Evolutionary conservation across 2,113 vertebrate genomes (phyloP), one percentile per base, ranked within the genome.

Genomic region (Salvelinus fontinalis): DNA sequence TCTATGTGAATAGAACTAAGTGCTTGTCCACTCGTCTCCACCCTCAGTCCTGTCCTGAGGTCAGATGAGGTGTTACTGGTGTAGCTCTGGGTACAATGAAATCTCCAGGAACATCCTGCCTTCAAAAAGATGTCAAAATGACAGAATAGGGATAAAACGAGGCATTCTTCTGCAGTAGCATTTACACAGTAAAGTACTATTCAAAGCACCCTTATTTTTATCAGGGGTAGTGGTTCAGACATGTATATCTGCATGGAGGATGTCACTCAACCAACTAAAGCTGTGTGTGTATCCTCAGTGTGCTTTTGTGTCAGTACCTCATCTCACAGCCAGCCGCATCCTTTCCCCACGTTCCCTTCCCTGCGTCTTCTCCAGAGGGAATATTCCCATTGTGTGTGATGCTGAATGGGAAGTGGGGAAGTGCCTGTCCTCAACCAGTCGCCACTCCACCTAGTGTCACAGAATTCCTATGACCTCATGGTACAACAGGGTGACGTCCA

Each of bases 371-470:
- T 78, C 70, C 65, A 51, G 69, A 16, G 72, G 74, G 77, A 80
- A 79, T 68, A 59, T 78, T 22, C 16, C 73, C 11, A 79, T 86
- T 85, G 84, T 83, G 39, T 79, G 48, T 70, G 29, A 31, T 34
- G 39, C 22, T 13, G 48, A 27, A 27, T 39, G 73, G 76, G 73
- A 79, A 76, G 70, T 73, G 62, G 59, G 39, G 74, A 80, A 24
- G n/a, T 71, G 69, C 75, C 74, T 39, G 9, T 66, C 48, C 39
- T 65, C 29, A 60, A 66, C 39, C 67, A 70, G 20, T 5, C 20
- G 27, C 39, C 73, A 67, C 81, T 80, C 77, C 83, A 71, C 74
- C 81, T 67, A 75, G 24, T 81, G 74, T 76, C 34, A 18, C 70
- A 54, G 74, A 83, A 77, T 85, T 86, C 78, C 73, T 62, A n/a